Percentiles rank a stretch among this genome's conserved stretches.
Conservation (phyloP, 2,888 invertebrate species). For the Pyrgus malvae region DNA sequence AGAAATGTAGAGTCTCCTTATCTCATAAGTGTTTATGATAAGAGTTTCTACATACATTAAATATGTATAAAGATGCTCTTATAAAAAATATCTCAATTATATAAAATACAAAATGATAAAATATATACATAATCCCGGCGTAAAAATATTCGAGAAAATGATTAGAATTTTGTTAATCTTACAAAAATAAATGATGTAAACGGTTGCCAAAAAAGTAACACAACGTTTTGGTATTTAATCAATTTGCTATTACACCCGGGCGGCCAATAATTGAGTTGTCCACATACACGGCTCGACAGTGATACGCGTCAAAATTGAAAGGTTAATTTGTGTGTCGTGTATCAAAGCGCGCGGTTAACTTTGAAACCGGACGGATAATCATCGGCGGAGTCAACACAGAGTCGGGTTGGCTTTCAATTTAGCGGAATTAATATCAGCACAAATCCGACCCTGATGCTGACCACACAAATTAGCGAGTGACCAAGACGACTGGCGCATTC, state of each 20-base stretch:
- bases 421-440: constrained; percentile 65
- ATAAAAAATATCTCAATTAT: no score
- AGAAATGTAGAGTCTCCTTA: no score
- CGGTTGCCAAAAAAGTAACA: not conserved
- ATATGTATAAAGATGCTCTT: no score
- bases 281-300: constrained; percentile 17
- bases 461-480: constrained; percentile 35
- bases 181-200: not conserved
- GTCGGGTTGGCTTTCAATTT: constrained; percentile 62
- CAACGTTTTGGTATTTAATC: constrained; percentile 20
- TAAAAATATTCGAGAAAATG: no score
- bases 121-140: no score
- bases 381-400: constrained; percentile 38
- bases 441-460: constrained; percentile 40
- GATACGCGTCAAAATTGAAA: constrained; percentile 30
- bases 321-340: constrained; percentile 35
- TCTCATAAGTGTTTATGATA: no score
- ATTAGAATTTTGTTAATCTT: no score
- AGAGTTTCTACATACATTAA: no score
- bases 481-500: no score
- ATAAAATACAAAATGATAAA: no score
- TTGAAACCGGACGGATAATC: constrained; percentile 39
- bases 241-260: constrained; percentile 24
- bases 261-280: constrained; percentile 27
- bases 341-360: constrained; percentile 36